Evolutionary conservation across 2,888 invertebrate genomes (phyloP).

Genomic region (Nomada lathburiana): DNA sequence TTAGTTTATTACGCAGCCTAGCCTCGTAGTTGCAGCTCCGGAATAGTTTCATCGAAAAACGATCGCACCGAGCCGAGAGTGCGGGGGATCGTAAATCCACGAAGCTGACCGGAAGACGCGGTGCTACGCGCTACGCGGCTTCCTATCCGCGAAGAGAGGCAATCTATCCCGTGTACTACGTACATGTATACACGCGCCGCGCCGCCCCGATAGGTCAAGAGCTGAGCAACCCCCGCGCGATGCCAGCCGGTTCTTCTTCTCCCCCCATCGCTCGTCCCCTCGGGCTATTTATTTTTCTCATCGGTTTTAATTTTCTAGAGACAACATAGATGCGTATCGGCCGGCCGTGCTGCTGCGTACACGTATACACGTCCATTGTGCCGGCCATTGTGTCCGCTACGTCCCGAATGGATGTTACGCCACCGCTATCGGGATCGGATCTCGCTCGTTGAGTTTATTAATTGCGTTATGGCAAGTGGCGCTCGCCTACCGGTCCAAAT

Average conservation of each 20-base stretch:
- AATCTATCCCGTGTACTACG: background rate
- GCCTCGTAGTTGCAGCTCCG: constrained; percentile 43
- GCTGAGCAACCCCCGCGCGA: constrained; percentile 65
- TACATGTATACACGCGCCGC: constrained; percentile 10
- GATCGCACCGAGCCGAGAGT: constrained; percentile 34
- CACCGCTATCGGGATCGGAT: constrained; percentile 79
- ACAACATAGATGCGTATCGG: constrained; percentile 81
- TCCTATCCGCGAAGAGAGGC: constrained; percentile 6
- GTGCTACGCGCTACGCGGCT: constrained; percentile 36
- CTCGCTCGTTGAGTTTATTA: constrained; percentile 81
- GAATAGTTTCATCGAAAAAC: constrained; percentile 61
- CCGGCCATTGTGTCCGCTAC: constrained; percentile 69
- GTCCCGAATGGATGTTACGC: constrained; percentile 71
- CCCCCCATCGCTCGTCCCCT: constrained; percentile 54
- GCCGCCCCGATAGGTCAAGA: constrained; percentile 14
- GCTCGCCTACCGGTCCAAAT: constrained; percentile 67
- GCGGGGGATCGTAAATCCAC: background rate
- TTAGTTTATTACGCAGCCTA: constrained; percentile 58
- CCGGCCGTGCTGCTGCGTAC: constrained; percentile 45
- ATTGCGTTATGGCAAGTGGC: constrained; percentile 79
- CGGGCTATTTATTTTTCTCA: constrained; percentile 82
- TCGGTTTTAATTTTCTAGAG: constrained; percentile 83
- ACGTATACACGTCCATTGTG: constrained; percentile 68
- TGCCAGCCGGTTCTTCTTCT: constrained; percentile 82
- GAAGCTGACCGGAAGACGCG: constrained; percentile 41